A percentile compares a stretch with the other conserved stretches of the same genome.
Conservation (phyloP, 2,797 vertebrate species). For the Fistularia tabacaria region DNA sequence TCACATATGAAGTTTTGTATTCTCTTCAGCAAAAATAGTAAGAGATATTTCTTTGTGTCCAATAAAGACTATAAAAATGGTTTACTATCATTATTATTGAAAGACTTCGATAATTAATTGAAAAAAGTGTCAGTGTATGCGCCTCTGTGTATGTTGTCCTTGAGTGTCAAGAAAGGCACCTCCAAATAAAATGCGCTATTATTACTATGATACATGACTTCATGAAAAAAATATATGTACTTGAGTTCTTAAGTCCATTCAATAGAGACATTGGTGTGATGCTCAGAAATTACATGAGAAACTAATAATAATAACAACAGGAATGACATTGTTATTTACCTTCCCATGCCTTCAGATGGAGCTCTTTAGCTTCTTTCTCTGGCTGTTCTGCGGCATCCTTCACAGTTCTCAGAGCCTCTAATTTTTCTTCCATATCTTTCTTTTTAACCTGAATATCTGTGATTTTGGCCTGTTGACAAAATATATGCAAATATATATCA, state of each 20-base stretch:
- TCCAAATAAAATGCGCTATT: too few relatives aligned
- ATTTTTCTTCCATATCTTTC: slow-evolving; percentile 76
- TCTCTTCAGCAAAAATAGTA: too few relatives aligned
- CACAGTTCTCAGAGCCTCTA: slow-evolving; percentile 74
- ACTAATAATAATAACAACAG: slow-evolving; percentile 9
- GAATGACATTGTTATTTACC: slow-evolving; percentile 62
- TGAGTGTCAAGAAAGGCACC: too few relatives aligned
- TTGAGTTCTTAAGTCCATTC: neutral
- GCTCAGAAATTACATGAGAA: neutral
- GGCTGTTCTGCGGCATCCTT: slow-evolving; percentile 86
- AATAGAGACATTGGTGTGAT: neutral
- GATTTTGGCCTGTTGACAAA: slow-evolving; percentile 71
- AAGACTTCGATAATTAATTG: too few relatives aligned
- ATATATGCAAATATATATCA: neutral
- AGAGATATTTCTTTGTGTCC: too few relatives aligned
- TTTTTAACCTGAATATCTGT: slow-evolving; percentile 72
- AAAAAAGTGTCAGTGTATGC: too few relatives aligned
- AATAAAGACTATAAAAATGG: too few relatives aligned
- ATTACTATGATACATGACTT: too few relatives aligned
- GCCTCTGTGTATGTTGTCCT: too few relatives aligned
- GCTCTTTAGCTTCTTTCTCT: slow-evolving; percentile 87
- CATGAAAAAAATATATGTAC: neutral
- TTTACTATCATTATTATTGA: too few relatives aligned
- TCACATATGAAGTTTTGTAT: too few relatives aligned
- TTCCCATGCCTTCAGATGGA: slow-evolving; percentile 86